Evolutionary conservation across 1,140 invertebrate species (phyloP).

Genomic region (Bombus waltoni): DNA sequence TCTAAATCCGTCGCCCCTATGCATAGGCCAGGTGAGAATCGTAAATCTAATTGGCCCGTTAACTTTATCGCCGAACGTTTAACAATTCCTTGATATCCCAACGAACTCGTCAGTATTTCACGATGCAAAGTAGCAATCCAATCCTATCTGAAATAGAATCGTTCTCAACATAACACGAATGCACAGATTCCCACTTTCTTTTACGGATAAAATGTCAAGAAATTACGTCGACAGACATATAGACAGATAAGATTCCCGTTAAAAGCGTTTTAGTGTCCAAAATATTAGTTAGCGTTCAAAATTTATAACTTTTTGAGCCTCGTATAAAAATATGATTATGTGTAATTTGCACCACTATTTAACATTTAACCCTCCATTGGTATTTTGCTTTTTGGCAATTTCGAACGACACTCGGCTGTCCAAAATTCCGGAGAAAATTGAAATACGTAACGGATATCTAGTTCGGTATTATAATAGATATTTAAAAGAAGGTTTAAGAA

Average conservation of each 20-base stretch:
- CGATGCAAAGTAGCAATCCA: background rate
- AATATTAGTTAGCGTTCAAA: background rate
- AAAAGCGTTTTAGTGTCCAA: background rate
- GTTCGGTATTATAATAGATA: background rate
- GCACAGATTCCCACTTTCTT: background rate
- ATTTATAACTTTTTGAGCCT: background rate
- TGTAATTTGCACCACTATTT: background rate
- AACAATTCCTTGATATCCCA: background rate
- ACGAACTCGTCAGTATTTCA: background rate
- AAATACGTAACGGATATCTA: background rate
- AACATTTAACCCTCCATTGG: background rate
- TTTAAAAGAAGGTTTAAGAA: background rate
- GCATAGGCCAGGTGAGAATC: slow-evolving; percentile 30
- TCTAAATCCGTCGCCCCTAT: slow-evolving; percentile 18
- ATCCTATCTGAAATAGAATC: background rate
- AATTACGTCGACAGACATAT: background rate
- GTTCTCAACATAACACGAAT: background rate
- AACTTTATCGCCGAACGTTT: background rate
- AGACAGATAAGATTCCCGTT: background rate
- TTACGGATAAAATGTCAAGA: too few species aligned
- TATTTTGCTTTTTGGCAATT: too few species aligned
- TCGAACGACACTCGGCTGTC: background rate
- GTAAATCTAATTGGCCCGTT: background rate
- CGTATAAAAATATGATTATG: background rate
- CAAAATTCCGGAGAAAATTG: background rate